Percentiles rank a stretch among this genome's conserved stretches.
Conservation (phyloP, 2,113 vertebrate genomes). For the Caranx melampygus region DNA sequence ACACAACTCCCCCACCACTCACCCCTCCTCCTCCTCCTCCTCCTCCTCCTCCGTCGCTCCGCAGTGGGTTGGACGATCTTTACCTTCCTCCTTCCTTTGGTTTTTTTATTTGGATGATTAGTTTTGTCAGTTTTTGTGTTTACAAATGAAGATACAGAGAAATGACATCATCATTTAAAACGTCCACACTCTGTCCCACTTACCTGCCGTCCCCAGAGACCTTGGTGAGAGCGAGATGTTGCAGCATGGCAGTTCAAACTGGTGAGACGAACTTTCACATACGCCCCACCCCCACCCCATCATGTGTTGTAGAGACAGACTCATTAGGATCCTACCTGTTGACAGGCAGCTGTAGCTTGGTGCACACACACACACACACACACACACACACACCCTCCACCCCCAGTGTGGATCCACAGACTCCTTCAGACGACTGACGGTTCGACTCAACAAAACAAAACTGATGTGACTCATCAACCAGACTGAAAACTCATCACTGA, state of each 20-base stretch:
- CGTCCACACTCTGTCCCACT: constrained; percentile 78
- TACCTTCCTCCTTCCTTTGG: constrained; percentile 1
- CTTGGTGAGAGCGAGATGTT: constrained; percentile 83
- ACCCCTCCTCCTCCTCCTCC: not conserved
- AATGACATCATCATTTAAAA: constrained; percentile 49
- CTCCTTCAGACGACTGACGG: not conserved
- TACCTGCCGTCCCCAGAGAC: constrained; percentile 85
- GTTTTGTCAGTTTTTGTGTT: constrained; percentile 55
- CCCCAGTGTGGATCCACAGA: not conserved
- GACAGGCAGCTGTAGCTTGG: not conserved
- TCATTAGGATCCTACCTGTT: constrained; percentile 4
- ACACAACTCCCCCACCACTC: not conserved
- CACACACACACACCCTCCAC: no score
- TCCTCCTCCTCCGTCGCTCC: constrained; percentile 1
- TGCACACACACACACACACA: no score
- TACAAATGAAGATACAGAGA: constrained; percentile 45
- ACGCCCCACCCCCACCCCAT: constrained; percentile 43
- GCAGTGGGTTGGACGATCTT: constrained; percentile 13
- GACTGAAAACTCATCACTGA: not conserved
- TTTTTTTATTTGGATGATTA: constrained; percentile 34
- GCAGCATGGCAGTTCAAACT: constrained; percentile 82
- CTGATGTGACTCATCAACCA: not conserved
- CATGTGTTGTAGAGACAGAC: constrained; percentile 56
- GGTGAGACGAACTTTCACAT: constrained; percentile 83
- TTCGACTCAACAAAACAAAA: not conserved